Evolutionary conservation across 2,888 invertebrate species (phyloP).

Genomic region (Meganola albula): DNA sequence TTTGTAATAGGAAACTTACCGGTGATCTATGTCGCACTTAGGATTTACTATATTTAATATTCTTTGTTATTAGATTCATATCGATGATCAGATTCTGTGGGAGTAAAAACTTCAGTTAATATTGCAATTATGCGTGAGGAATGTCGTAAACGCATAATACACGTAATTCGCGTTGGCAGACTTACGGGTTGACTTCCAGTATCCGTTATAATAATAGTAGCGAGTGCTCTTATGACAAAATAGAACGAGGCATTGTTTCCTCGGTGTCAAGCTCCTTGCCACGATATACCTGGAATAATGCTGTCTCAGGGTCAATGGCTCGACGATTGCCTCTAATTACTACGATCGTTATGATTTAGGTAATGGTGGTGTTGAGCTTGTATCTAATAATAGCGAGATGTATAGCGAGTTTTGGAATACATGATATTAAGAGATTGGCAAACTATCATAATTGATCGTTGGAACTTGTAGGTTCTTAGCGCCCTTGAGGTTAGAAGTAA

Average conservation of each 20-base stretch:
- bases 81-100: conserved; percentile 9
- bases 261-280: conserved; percentile 28
- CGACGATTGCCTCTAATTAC: conserved; percentile 33
- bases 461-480: too few relatives aligned
- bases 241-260: conserved; percentile 40
- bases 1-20: conserved; percentile 12
- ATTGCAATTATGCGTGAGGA: conserved; percentile 8
- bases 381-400: too few relatives aligned
- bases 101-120: too few relatives aligned
- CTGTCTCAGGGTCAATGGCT: conserved; percentile 28
- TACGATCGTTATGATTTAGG: conserved; percentile 42
- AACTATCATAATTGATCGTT: too few relatives aligned
- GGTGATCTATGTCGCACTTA: conserved; percentile 8
- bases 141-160: conserved; percentile 13
- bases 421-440: too few relatives aligned
- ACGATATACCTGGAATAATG: conserved; percentile 32
- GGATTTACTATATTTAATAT: conserved; percentile 10
- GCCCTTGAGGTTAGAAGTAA: too few relatives aligned
- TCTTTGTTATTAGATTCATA: conserved; percentile 18
- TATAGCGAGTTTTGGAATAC: too few relatives aligned
- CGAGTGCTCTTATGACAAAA: conserved; percentile 31
- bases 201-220: conserved; percentile 20
- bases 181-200: conserved; percentile 23
- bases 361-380: too few relatives aligned
- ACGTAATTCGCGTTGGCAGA: conserved; percentile 16